Base-by-base conservation (phyloP, 2,797 vertebrate genomes). In the Tachyglossus aculeatus region DNA sequence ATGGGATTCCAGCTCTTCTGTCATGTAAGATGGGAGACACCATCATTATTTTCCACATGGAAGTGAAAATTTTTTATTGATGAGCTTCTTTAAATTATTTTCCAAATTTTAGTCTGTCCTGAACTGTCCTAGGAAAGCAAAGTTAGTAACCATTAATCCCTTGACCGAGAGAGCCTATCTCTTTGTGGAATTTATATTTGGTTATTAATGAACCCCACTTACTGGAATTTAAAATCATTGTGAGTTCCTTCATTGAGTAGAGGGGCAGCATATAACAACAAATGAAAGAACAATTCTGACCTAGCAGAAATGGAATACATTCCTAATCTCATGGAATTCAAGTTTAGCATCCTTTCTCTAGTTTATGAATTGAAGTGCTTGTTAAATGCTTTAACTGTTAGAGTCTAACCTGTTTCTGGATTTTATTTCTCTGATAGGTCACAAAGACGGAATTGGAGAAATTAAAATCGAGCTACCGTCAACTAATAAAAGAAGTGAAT, bases 371-470 rank as follows among this genome's bases (percentile, higher is more conserved):
- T n/a, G n/a, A n/a, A n/a, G n/a, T 56, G 64, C 50, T 56, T 62
- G 19, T 33, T 74, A n/a, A n/a, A n/a, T n/a, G n/a, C n/a, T n/a
- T n/a, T n/a, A n/a, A n/a, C n/a, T n/a, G n/a, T n/a, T n/a, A n/a
- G n/a, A n/a, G n/a, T n/a, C n/a, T n/a, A 62, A 25, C 22, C 0
- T 5, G 15, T 67, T 44, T 61, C 36, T 53, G 1, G 8, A 7
- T 87, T 74, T 83, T 81, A 2, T 57, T 84, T 83, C 60, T 72
- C 89, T 89, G 57, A 77, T 53, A 99, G 97, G 96, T 98, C 59
- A 98, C 97, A 53, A 96, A 94, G 87, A 95, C 90, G 24, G 97
- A 99, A 86, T 90, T 98, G 81, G 97, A 98, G 80, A 98, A 98
- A 88, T 90, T 98, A 86, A 99, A 98, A 88, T 89, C 90, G 31